A percentile compares a stretch with the other conserved stretches of the same genome.
Evolutionary conservation across 1,140 invertebrate species (phyloP).

Genomic region (Steinernema khuongi): DNA sequence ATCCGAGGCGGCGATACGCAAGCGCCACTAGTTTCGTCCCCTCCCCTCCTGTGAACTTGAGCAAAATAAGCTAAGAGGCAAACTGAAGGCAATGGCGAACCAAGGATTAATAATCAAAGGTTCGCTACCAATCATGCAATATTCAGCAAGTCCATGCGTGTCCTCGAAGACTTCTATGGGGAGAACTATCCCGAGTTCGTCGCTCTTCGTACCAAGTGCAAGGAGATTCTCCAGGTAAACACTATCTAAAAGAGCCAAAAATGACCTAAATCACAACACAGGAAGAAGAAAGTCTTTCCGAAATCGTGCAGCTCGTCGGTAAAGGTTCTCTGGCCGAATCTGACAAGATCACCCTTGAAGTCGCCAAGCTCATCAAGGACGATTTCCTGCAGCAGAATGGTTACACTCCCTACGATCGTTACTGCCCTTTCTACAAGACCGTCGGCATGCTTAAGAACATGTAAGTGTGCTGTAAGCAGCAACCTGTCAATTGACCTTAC

Average conservation of each 20-base stretch:
- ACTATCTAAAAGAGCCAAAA: neutral
- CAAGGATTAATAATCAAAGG: neutral
- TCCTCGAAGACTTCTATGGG: slow-evolving; percentile 97
- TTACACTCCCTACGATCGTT: slow-evolving; percentile 91
- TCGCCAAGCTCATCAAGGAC: slow-evolving; percentile 94
- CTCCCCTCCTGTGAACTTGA: neutral
- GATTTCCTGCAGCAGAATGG: slow-evolving; percentile 93
- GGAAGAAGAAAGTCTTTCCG: slow-evolving; percentile 98
- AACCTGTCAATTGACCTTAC: neutral
- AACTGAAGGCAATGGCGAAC: neutral
- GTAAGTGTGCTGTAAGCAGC: slow-evolving; percentile 44
- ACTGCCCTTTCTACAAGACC: slow-evolving; percentile 99
- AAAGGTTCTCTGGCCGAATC: slow-evolving; percentile 89
- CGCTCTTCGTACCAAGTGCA: slow-evolving; percentile 72
- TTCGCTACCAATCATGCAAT: neutral
- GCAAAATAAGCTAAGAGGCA: neutral
- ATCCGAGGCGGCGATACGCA: slow-evolving; percentile 1
- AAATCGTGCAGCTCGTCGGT: slow-evolving; percentile 98
- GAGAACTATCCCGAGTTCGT: slow-evolving; percentile 98
- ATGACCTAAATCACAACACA: slow-evolving; percentile 67
- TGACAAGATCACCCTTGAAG: slow-evolving; percentile 98
- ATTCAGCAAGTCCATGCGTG: slow-evolving; percentile 85
- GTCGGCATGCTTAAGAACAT: slow-evolving; percentile 97
- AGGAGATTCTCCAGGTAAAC: slow-evolving; percentile 72
- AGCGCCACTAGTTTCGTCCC: neutral